Evolutionary conservation across 2,113 vertebrate species (phyloP).

Genomic region (Pristiophorus japonicus): DNA sequence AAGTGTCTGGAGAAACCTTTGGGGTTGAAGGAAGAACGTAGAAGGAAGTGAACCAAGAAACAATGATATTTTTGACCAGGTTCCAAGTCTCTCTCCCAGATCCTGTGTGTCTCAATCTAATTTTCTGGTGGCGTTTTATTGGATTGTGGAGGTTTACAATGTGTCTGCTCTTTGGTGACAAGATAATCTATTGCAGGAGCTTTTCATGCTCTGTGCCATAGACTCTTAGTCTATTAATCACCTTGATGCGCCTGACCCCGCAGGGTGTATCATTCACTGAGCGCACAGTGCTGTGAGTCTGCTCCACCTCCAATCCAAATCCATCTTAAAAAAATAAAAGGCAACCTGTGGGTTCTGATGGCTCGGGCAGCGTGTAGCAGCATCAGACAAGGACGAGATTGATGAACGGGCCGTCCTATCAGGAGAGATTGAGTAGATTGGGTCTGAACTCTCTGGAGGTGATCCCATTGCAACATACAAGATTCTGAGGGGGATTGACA

Average conservation of each 20-base stretch:
- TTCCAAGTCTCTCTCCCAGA: background rate
- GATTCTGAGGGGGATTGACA: no score
- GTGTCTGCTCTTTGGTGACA: background rate
- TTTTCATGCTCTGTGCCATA: background rate
- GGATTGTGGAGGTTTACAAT: background rate
- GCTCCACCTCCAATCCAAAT: background rate
- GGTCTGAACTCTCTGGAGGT: no score
- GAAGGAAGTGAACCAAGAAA: background rate
- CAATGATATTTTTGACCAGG: background rate
- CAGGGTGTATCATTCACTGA: background rate
- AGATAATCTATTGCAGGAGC: background rate
- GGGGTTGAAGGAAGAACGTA: background rate
- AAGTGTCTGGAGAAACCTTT: background rate
- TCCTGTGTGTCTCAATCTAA: background rate
- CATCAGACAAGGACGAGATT: background rate
- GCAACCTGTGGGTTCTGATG: background rate
- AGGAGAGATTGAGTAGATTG: no score
- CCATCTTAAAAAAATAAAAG: background rate
- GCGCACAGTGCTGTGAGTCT: background rate
- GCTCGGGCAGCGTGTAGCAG: background rate
- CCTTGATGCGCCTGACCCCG: background rate
- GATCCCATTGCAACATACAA: no score
- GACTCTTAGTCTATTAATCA: background rate
- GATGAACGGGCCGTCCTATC: background rate
- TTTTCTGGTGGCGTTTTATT: background rate